A percentile compares a stretch with the other conserved stretches of the same genome.
phyloP scores from a whole-genome alignment of 2,888 invertebrate species.

The Chirona hameri region DNA sequence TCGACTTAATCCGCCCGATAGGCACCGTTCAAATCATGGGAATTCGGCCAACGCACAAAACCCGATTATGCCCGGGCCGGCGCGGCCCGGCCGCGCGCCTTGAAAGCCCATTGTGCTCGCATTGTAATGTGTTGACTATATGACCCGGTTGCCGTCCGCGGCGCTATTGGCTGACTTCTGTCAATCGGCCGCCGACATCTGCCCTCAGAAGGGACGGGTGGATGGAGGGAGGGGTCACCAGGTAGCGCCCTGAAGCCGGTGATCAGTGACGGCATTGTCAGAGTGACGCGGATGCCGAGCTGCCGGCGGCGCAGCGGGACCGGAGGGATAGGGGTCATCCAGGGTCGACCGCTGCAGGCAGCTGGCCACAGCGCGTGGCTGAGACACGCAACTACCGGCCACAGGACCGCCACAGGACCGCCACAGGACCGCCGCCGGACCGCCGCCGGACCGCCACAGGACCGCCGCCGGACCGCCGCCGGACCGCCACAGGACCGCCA shows the following conservation, averaged over 20 bases:
- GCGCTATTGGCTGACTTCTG: neutral
- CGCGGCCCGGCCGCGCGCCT: neutral
- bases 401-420: too few relatives aligned
- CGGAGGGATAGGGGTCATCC: neutral
- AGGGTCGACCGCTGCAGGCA: neutral
- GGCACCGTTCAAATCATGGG: slow-evolving; percentile 26
- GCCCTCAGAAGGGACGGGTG: neutral
- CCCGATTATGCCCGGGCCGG: neutral
- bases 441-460: too few relatives aligned
- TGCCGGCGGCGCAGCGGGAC: neutral
- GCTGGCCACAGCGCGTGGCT: too few relatives aligned
- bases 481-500: too few relatives aligned
- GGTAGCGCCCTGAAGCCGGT: neutral
- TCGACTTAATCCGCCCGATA: slow-evolving; percentile 13
- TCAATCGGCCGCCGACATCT: slow-evolving; percentile 11
- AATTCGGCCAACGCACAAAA: neutral
- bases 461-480: too few relatives aligned
- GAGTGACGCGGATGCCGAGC: neutral
- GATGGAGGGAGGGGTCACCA: neutral
- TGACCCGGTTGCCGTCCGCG: neutral
- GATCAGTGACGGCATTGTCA: neutral
- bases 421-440: too few relatives aligned
- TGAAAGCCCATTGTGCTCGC: slow-evolving; percentile 22
- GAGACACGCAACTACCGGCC: too few relatives aligned
- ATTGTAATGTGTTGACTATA: slow-evolving; percentile 3